Conservation (phyloP, 2,888 invertebrate genomes). For the Hoplodrina ambigua region DNA sequence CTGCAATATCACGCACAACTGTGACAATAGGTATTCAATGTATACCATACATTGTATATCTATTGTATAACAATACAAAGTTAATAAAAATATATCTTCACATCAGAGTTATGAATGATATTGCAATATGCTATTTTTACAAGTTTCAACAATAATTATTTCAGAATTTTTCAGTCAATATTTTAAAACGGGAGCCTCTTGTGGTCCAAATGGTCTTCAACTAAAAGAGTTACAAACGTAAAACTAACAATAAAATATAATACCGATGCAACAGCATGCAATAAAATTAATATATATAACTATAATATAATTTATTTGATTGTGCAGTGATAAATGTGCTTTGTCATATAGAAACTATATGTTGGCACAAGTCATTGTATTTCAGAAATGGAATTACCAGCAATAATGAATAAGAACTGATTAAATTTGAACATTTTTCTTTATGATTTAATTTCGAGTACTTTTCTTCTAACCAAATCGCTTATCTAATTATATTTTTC, state of each 20-base stretch:
- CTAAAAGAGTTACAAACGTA: conserved; percentile 66
- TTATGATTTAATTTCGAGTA: conserved; percentile 47
- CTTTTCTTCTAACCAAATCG: conserved; percentile 43
- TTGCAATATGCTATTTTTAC: conserved; percentile 48
- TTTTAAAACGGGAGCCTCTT: conserved; percentile 71
- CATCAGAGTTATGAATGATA: conserved; percentile 53
- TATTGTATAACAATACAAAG: conserved; percentile 49
- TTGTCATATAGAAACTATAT: conserved; percentile 70
- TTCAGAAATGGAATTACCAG: conserved; percentile 57
- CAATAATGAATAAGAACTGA: conserved; percentile 46
- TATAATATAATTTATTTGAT: conserved; percentile 76
- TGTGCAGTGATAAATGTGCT: conserved; percentile 83
- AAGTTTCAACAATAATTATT: conserved; percentile 61
- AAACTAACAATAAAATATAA: conserved; percentile 84
- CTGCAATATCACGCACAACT: conserved; percentile 59
- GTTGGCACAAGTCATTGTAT: conserved; percentile 77
- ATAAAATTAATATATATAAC: conserved; percentile 87
- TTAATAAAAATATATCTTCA: conserved; percentile 56
- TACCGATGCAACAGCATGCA: conserved; percentile 86
- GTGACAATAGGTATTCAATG: conserved; percentile 38
- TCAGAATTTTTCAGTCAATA: conserved; percentile 71
- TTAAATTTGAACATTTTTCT: conserved; percentile 42
- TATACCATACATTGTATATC: conserved; percentile 29
- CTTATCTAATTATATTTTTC: conserved; percentile 63
- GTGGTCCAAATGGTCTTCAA: conserved; percentile 61